Evolutionary conservation across 1,140 invertebrate species (phyloP), one percentile per base, ranked within the genome.

Genomic region (Oscheius sp.): DNA sequence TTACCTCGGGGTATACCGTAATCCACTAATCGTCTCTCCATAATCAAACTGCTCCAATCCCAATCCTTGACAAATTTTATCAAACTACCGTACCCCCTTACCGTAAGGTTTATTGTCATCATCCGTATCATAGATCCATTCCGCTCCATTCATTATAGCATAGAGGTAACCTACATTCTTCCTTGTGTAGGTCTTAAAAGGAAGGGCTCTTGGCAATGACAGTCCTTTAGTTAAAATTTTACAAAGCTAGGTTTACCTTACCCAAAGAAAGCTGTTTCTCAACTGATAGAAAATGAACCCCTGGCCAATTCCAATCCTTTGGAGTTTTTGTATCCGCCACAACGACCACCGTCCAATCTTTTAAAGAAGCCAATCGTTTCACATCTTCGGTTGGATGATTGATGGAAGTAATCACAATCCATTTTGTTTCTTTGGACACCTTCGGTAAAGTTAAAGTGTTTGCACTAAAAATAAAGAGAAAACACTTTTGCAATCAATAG

Each of bases 91-190:
- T 23, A 69, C 32, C 23, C 13, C 10, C 13, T 45, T 42, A 71
- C 62, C 68, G 31, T 63, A 63, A 7, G 69, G 69, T 28, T 29
- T 20, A 34, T 71, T 71, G 42, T 74, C 72, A 62, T 74, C 72
- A 36, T 74, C 72, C 3, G 72, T 74, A 31, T 74, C 72, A 38
- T 74, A 74, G 32, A 74, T 74, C 72, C 72, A 74, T 45, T 74
- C 45, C 10, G 72, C 72, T n/a, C 72, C 72, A 32, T 79, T 61
- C 28, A 75, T 29, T 49, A 80, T 79, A 3, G 79, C 79, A 65
- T 77, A 80, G 20, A 80, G 68, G 58, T 80, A 80, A 34, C 79
- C 79, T 49, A 80, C 65, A 29, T 61, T 73, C 58, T 79, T 79
- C 26, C 79, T n/a, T 2, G 68, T 80, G 46, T 80, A 80, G 26